A percentile compares a stretch with the other conserved stretches of the same genome.
Evolutionary conservation across 1,140 invertebrate genomes (phyloP).

Genomic region (Danaus plexippus): DNA sequence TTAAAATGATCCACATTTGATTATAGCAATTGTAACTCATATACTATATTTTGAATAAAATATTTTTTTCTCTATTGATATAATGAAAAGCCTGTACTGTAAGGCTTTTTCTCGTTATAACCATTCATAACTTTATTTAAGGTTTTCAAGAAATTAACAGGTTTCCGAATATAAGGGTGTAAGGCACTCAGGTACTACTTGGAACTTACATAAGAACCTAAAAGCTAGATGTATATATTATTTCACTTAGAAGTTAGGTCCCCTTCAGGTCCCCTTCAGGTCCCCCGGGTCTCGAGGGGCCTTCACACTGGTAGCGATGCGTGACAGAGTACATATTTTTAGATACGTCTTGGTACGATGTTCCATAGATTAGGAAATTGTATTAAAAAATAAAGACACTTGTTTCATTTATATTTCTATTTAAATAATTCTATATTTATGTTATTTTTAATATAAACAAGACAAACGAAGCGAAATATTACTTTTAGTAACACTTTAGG

Average conservation of each 20-base stretch:
- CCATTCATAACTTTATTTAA: slow-evolving; percentile 5
- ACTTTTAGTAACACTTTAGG: too few species aligned
- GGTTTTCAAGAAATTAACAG: slow-evolving; percentile 15
- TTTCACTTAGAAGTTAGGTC: slow-evolving; percentile 35
- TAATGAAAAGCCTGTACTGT: slow-evolving; percentile 1
- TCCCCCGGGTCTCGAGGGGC: slow-evolving; percentile 33
- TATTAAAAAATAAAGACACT: too few species aligned
- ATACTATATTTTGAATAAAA: background rate
- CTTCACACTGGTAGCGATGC: slow-evolving; percentile 28
- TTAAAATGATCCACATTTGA: too few species aligned
- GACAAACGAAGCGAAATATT: too few species aligned
- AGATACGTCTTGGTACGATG: slow-evolving; percentile 1
- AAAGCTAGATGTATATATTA: slow-evolving; percentile 14
- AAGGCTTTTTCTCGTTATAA: too few species aligned
- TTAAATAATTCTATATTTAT: too few species aligned
- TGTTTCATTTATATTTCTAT: too few species aligned
- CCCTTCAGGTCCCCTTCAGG: slow-evolving; percentile 21
- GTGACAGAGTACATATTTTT: slow-evolving; percentile 14
- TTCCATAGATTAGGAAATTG: too few species aligned
- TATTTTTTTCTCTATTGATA: background rate
- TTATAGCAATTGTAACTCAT: too few species aligned
- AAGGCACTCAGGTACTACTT: slow-evolving; percentile 21
- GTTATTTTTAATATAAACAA: too few species aligned
- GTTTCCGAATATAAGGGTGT: slow-evolving; percentile 12
- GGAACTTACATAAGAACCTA: slow-evolving; percentile 23